These are phyloP conservation scores for Aphidius ervi DNA, from an alignment of 1,140 invertebrate genomes.

Conservation along the genomic window DNA sequence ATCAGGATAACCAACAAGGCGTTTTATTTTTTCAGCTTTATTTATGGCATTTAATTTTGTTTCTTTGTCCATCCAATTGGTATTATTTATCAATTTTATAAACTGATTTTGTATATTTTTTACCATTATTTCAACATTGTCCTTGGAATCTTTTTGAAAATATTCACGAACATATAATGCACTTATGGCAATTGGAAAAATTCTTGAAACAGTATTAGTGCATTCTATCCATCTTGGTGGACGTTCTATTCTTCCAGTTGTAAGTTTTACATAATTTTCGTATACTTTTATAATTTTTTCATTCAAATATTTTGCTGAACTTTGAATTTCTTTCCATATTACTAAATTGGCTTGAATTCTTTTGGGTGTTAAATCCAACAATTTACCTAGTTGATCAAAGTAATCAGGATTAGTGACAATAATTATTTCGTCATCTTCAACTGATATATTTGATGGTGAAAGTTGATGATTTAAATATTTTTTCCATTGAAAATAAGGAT, in stretches of 20 bases:
- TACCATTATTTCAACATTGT: conserved; percentile 38
- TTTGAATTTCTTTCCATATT: conserved; percentile 77
- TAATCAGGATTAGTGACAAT: conserved; percentile 68
- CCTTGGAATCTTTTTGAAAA: conserved; percentile 53
- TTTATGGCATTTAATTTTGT: conserved; percentile 58
- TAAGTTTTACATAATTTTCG: conserved; percentile 67
- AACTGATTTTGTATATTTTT: conserved; percentile 4
- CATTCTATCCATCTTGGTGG: conserved; percentile 83
- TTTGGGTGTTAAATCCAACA: conserved; percentile 56
- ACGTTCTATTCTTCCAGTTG: conserved; percentile 70
- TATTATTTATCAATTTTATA: conserved; percentile 29
- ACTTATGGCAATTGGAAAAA: conserved; percentile 66
- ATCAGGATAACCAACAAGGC: conserved; percentile 59
- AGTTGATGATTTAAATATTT: conserved; percentile 56
- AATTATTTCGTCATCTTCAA: conserved; percentile 51
- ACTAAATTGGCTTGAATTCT: conserved; percentile 73
- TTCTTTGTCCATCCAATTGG: conserved; percentile 68
- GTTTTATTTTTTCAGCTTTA: conserved; percentile 56
- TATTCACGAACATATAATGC: conserved; percentile 58
- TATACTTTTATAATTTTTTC: no score
- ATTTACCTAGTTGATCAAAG: conserved; percentile 54
- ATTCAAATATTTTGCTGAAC: no score
- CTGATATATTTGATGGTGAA: conserved; percentile 23
- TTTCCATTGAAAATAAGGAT: conserved; percentile 55
- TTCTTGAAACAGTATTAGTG: conserved; percentile 65